Conservation (phyloP, 2,113 vertebrate species). For the Megaceryle torquata region DNA sequence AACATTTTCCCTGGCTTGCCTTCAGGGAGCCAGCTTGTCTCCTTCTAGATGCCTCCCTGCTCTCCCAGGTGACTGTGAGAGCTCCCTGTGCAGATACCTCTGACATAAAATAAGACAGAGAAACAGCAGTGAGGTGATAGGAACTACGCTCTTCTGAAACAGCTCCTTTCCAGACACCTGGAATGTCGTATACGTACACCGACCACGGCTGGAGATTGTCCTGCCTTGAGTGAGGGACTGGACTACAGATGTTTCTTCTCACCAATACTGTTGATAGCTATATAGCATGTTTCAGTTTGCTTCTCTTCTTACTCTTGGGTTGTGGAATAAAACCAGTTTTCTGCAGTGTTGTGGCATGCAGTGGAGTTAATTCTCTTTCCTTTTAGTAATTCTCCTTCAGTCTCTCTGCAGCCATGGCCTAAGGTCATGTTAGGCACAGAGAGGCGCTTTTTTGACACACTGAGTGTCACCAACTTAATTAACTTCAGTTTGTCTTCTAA, state of each 20-base stretch:
- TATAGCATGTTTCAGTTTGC: background rate
- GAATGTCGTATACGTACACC: rapidly evolving
- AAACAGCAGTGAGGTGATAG: rapidly evolving
- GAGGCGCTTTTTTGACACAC: background rate
- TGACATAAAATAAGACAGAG: background rate
- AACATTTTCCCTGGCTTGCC: background rate
- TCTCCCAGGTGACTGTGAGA: background rate
- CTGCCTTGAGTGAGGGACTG: background rate
- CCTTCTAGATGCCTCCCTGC: background rate
- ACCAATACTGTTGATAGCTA: rapidly evolving
- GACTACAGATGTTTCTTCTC: background rate
- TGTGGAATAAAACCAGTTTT: background rate
- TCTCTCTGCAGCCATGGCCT: background rate
- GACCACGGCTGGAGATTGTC: background rate
- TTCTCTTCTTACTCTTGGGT: background rate
- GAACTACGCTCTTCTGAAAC: background rate
- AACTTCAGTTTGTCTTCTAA: background rate
- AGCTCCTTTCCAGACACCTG: background rate
- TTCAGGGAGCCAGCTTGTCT: background rate
- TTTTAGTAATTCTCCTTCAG: background rate
- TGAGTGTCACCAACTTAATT: background rate
- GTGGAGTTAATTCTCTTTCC: background rate
- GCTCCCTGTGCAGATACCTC: background rate
- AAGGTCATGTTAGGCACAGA: background rate
- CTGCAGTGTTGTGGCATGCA: background rate